These are phyloP conservation scores for Cassiopea xamachana DNA, from an alignment of 30 jellyfish, hydroid and myxozoan genomes.

Conservation along the genomic window DNA sequence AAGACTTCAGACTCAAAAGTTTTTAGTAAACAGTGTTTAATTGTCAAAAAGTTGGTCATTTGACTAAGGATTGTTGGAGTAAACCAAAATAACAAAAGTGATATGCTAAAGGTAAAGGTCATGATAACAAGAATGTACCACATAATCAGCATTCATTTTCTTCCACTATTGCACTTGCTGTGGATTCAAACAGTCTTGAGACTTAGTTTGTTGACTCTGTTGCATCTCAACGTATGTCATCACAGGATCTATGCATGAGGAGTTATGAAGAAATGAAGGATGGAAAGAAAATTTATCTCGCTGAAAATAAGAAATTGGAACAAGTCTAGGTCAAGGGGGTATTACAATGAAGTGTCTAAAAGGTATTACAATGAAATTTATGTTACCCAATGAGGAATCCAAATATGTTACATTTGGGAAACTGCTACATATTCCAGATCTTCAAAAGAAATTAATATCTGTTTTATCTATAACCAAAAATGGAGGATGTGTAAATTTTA, in stretches of 20 bases:
- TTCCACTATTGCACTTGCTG: constrained; percentile 33
- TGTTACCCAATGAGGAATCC: constrained; percentile 20
- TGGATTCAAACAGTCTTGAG: constrained; percentile 12
- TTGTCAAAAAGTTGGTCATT: constrained; percentile 26
- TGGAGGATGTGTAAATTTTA: constrained; percentile 46
- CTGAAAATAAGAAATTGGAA: constrained; percentile 33
- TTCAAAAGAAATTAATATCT: constrained; percentile 39
- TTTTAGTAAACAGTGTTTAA: constrained; percentile 1
- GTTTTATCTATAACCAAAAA: constrained; percentile 40
- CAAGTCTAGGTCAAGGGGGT: constrained; percentile 21
- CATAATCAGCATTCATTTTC: constrained; percentile 22
- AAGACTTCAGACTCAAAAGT: constrained; percentile 5
- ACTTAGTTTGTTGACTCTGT: constrained; percentile 18
- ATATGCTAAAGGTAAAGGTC: constrained; percentile 17
- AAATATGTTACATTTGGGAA: constrained; percentile 32
- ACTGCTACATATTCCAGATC: constrained; percentile 47
- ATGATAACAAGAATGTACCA: constrained; percentile 17
- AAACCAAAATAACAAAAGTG: not conserved
- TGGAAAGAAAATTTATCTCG: constrained; percentile 48
- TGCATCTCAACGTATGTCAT: constrained; percentile 45
- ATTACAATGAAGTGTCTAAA: constrained; percentile 30
- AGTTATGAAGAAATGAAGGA: constrained; percentile 26
- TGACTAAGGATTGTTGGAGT: constrained; percentile 38
- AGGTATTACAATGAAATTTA: constrained; percentile 21
- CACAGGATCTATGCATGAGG: constrained; percentile 32